Conservation (phyloP, 2,888 invertebrate genomes). For the Schrankia costaestrigalis region DNA sequence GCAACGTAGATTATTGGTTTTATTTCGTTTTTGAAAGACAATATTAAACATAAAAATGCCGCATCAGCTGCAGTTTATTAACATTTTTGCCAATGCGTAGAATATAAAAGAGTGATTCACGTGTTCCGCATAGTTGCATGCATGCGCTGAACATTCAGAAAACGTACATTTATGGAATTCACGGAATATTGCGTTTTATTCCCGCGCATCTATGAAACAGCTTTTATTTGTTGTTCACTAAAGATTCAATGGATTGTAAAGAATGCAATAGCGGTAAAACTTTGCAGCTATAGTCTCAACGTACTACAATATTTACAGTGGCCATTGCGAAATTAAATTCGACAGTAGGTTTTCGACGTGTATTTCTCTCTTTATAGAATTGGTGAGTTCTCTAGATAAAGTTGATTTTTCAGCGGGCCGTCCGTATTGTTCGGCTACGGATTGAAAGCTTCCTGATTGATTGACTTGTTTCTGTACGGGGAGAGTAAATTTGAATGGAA, state of each 20-base stretch:
- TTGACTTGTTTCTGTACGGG: too few species aligned
- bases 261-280: conserved; percentile 57
- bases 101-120: conserved; percentile 23
- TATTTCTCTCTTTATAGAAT: too few species aligned
- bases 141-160: conserved; percentile 36
- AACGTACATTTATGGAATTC: conserved; percentile 24
- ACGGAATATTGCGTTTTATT: conserved; percentile 52
- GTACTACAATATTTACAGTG: conserved; percentile 40
- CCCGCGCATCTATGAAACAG: conserved; percentile 39
- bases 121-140: conserved; percentile 26
- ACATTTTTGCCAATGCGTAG: conserved; percentile 16
- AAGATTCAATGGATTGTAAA: conserved; percentile 66
- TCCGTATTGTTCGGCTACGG: too few species aligned
- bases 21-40: too few species aligned
- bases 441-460: too few species aligned
- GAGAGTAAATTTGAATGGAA: too few species aligned
- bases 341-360: too few species aligned
- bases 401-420: too few species aligned
- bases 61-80: conserved; percentile 1
- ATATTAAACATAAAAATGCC: too few species aligned
- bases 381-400: too few species aligned
- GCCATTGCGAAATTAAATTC: conserved; percentile 35
- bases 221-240: conserved; percentile 55
- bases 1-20: too few species aligned
- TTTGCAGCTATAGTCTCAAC: conserved; percentile 41